phyloP scores from a whole-genome alignment of 2,113 vertebrate species.

The Leptodactylus fuscus region DNA sequence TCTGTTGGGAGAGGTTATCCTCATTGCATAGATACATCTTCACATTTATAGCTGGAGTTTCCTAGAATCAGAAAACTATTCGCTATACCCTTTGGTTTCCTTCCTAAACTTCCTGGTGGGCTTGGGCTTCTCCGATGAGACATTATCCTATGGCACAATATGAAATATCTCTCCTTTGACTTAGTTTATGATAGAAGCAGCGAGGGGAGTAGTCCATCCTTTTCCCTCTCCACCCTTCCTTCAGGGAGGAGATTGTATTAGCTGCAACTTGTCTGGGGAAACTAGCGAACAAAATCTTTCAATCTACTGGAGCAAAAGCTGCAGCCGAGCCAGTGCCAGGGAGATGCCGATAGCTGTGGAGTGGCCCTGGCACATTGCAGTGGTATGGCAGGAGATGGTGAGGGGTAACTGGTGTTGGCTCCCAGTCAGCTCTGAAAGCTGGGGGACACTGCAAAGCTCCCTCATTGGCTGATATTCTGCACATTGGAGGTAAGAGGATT shows the following conservation, averaged over 20 bases:
- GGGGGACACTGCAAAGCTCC: background rate
- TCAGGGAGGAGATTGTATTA: constrained; percentile 59
- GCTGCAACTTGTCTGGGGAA: constrained; percentile 48
- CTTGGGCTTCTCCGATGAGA: background rate
- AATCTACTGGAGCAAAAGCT: constrained; percentile 10
- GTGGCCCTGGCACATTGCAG: background rate
- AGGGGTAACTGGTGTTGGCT: background rate
- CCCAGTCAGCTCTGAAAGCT: background rate
- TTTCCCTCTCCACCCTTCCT: constrained; percentile 59
- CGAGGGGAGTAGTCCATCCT: constrained; percentile 54
- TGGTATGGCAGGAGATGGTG: background rate
- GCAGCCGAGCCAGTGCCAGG: constrained; percentile 8
- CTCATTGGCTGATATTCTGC: constrained; percentile 37
- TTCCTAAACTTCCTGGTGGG: constrained; percentile 47
- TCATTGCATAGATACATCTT: background rate
- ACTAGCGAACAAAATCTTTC: background rate
- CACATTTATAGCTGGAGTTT: background rate
- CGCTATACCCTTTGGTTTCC: constrained; percentile 32
- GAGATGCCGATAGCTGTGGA: constrained; percentile 9
- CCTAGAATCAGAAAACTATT: background rate
- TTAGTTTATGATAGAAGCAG: constrained; percentile 48
- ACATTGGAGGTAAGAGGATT: constrained; percentile 37
- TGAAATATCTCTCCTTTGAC: constrained; percentile 34
- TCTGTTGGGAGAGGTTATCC: background rate
- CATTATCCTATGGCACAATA: constrained; percentile 16